These are phyloP conservation scores for Alviniconcha strummeri DNA, from an alignment of 2,888 invertebrate species.

Conservation along the genomic window DNA sequence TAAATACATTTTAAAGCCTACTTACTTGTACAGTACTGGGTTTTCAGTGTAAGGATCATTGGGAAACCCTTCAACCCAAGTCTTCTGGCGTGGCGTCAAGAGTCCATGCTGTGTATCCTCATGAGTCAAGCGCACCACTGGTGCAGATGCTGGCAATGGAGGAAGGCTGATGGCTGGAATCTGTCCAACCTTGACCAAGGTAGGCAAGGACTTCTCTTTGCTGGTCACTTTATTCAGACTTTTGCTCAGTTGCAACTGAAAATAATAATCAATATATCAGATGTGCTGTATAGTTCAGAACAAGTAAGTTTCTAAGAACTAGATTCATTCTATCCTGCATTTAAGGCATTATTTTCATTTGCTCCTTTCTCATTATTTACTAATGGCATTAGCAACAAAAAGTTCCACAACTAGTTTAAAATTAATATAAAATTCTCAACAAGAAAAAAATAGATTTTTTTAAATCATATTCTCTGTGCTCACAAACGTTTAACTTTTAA, in stretches of 20 bases:
- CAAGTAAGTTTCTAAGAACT: neutral
- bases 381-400: neutral
- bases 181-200: conserved; percentile 10
- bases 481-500: too few relatives aligned
- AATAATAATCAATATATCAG: neutral
- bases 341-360: neutral
- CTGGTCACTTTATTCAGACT: conserved; percentile 48
- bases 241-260: conserved; percentile 65
- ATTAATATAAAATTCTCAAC: neutral
- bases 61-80: conserved; percentile 70
- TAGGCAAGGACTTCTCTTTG: conserved; percentile 25
- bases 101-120: conserved; percentile 64
- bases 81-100: conserved; percentile 63
- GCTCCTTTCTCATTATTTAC: neutral
- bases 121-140: conserved; percentile 58
- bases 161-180: conserved; percentile 12
- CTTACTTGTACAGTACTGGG: conserved; percentile 70
- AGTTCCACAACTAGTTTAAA: neutral
- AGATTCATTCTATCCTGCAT: neutral
- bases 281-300: too few relatives aligned
- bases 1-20: neutral
- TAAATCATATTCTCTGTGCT: too few relatives aligned
- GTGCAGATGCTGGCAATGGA: conserved; percentile 37
- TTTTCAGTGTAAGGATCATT: conserved; percentile 71
- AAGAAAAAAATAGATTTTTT: too few relatives aligned